Evolutionary conservation across 2,888 invertebrate genomes (phyloP).

Genomic region (Yponomeuta cagnagella): DNA sequence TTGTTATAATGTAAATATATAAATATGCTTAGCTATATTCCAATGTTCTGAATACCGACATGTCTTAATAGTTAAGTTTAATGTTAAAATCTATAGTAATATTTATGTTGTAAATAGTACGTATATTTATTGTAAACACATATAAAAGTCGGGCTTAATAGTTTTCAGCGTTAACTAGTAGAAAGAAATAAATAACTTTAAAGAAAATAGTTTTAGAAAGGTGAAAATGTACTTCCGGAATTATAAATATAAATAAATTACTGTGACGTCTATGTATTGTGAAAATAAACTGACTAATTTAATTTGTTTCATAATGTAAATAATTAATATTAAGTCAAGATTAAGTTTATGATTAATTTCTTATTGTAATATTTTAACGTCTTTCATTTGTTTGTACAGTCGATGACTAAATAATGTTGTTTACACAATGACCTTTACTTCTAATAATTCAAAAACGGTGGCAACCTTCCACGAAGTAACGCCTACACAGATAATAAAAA

Average conservation of each 20-base stretch:
- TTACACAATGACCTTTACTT: too few species aligned
- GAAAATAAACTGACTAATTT: background rate
- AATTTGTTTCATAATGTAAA: background rate
- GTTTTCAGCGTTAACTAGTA: slow-evolving; percentile 17
- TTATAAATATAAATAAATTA: background rate
- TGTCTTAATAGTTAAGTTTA: slow-evolving; percentile 1
- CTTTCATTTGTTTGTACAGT: too few species aligned
- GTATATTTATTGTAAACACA: background rate
- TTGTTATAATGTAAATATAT: background rate
- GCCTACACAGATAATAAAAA: too few species aligned
- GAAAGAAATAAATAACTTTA: background rate
- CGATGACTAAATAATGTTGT: too few species aligned
- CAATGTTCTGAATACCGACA: background rate
- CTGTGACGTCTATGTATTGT: background rate
- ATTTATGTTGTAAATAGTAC: background rate
- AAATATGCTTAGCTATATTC: background rate
- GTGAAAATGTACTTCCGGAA: background rate
- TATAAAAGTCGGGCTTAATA: slow-evolving; percentile 32
- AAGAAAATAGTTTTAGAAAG: background rate
- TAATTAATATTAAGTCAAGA: background rate
- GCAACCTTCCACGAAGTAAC: too few species aligned
- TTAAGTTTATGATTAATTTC: background rate
- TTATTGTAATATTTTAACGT: too few species aligned
- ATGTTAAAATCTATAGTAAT: background rate
- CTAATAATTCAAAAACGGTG: too few species aligned